Evolutionary conservation across 2,888 invertebrate species (phyloP).

Genomic region (Pilophorus perplexus): DNA sequence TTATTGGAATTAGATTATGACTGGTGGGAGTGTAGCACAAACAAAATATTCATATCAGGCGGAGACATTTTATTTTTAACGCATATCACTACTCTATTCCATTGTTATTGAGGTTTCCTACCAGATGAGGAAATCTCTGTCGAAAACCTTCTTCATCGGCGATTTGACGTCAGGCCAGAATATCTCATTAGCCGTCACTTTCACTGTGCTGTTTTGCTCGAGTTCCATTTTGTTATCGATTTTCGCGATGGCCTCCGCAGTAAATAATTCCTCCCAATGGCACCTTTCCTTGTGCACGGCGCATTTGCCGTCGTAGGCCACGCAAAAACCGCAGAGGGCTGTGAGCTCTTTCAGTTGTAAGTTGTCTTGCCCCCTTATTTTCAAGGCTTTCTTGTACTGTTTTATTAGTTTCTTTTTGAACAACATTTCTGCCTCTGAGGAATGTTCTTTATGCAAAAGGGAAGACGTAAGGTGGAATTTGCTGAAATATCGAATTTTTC

Average conservation of each 20-base stretch:
- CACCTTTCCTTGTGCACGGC: conserved; percentile 16
- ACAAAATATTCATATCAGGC: too few species aligned
- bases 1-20: too few species aligned
- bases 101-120: too few species aligned
- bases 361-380: not conserved
- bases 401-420: conserved; percentile 9
- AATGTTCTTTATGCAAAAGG: conserved; percentile 3
- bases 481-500: conserved; percentile 16
- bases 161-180: conserved; percentile 27
- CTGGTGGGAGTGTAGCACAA: too few species aligned
- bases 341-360: not conserved
- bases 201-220: conserved; percentile 25
- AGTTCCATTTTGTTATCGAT: not conserved
- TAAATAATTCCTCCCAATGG: conserved; percentile 29
- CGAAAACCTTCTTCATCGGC: conserved; percentile 22
- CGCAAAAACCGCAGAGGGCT: conserved; percentile 28
- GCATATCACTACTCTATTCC: too few species aligned
- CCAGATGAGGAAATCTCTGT: conserved; percentile 18
- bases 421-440: conserved; percentile 7
- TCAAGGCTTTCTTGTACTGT: conserved; percentile 19
- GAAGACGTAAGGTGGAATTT: conserved; percentile 29
- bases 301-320: conserved; percentile 12
- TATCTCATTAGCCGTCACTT: not conserved
- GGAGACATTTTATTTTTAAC: too few species aligned
- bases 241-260: conserved; percentile 10